Evolutionary conservation across 2,888 invertebrate genomes (phyloP), one percentile per base, ranked within the genome.

Genomic region (Gastracanthus pulcherrimus): DNA sequence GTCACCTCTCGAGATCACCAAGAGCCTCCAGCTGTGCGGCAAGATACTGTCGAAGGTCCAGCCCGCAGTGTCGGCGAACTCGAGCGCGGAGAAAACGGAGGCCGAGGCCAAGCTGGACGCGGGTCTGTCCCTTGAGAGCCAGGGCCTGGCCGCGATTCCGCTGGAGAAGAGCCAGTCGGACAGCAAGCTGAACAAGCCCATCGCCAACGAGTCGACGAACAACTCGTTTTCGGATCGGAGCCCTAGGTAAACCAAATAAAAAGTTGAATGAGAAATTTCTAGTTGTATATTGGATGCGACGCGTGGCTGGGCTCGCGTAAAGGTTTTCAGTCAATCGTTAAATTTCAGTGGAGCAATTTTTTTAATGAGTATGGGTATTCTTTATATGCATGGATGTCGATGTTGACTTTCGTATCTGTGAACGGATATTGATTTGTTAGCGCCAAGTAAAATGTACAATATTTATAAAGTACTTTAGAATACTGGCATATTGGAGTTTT

Each of bases 21-120:
- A 93, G 69, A 94, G 95, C 83, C 92, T 97, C 11, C 93, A 93
- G 82, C 92, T 96, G 2, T 95, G 96, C 87, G 94, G 94, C 82
- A 96, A 95, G 91, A 94, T 97, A 85, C 92, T 96, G 19, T 94
- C 95, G 0, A 94, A 95, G 89, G 95, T 96, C 16, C 96, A 96
- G 89, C 96, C 96, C 0, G 92, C 94, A 83, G 92, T 93, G 29
- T 92, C 93, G 16, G 91, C 93, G 88, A 83, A 75, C 55, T 31
- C 82, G 0, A 83, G 82, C 16, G 4, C 72, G 3, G 87, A 87
- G 19, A 86, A 86, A 51, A 36, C 85, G 0, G 89, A 88, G 6
- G 29, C 5, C 1, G 81, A 81, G 11, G 7, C 16, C 3, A 83
- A 79, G 72, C 5, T 66, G 0, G 80, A 83, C 31, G 31, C 51